A percentile compares a stretch with the other conserved stretches of the same genome.
These are phyloP conservation scores for Siniperca obscura DNA, from an alignment of 2,797 vertebrate species.

Conservation along the genomic window DNA sequence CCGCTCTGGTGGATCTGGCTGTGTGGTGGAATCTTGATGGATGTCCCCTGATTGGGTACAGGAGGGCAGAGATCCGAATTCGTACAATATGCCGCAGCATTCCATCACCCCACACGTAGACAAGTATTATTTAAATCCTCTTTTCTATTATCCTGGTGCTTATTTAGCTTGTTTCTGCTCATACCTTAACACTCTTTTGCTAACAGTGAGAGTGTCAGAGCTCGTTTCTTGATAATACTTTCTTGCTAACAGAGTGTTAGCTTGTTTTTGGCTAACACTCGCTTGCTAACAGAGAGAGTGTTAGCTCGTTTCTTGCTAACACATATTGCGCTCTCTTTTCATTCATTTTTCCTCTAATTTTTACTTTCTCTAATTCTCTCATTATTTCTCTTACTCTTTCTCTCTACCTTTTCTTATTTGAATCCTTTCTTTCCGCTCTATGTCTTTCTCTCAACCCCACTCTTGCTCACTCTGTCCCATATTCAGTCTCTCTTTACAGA, in stretches of 20 bases:
- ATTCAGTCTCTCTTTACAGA: constrained; percentile 47
- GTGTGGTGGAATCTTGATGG: constrained; percentile 48
- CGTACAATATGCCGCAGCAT: background rate
- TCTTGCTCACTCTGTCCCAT: constrained; percentile 35
- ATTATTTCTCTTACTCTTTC: background rate
- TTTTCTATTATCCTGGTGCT: background rate
- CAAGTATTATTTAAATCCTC: constrained; percentile 21
- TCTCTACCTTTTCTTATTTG: background rate
- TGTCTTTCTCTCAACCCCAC: constrained; percentile 10
- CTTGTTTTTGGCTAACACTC: background rate
- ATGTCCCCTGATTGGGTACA: constrained; percentile 25
- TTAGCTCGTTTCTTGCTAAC: background rate
- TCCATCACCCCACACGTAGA: constrained; percentile 19
- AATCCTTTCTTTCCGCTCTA: constrained; percentile 7
- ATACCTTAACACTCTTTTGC: background rate
- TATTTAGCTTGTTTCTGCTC: background rate
- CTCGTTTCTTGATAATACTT: background rate
- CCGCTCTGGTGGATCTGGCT: constrained; percentile 26
- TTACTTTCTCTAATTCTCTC: background rate
- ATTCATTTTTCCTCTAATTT: background rate
- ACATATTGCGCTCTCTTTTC: background rate
- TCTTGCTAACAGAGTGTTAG: background rate
- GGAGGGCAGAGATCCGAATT: constrained; percentile 27
- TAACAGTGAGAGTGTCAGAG: background rate
- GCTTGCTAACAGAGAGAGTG: background rate